A percentile compares a stretch with the other conserved stretches of the same genome.
Conservation (phyloP, 2,113 vertebrate genomes). For the human region GRCh38 chr11:69530001-69530500, state of each 20-base stretch:
- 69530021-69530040: no score
- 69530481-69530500: background rate
- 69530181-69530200: background rate
- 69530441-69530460: background rate
- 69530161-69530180: background rate
- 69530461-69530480: background rate
- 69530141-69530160: background rate
- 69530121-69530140: background rate
- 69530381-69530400: background rate
- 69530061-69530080: background rate
- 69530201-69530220: background rate
- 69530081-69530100: background rate
- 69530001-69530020: background rate
- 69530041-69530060: background rate
- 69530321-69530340: background rate
- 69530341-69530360: fast-evolving
- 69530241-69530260: background rate
- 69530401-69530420: background rate
- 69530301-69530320: background rate
- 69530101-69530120: background rate
- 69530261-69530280: background rate
- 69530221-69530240: background rate
- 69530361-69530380: background rate
- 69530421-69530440: background rate
- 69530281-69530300: background rate